phyloP scores from a whole-genome alignment of 2,888 invertebrate genomes.

The Eupithecia exiguata region DNA sequence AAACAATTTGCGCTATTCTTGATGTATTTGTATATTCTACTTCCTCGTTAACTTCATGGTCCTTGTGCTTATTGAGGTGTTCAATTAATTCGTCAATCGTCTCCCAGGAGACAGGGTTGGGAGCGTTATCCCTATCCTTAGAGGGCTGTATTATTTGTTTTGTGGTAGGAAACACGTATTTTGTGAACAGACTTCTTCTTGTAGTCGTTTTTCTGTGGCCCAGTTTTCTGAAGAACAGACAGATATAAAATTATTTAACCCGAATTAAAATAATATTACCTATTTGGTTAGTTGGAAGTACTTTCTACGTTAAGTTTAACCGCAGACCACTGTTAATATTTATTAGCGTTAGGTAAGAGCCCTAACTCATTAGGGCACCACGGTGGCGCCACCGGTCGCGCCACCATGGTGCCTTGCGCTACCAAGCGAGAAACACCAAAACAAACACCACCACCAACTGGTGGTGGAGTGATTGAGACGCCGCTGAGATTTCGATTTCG shows the following conservation, averaged over 20 bases:
- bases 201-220: slow-evolving; percentile 2
- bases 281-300: no score
- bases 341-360: no score
- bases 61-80: slow-evolving; percentile 49
- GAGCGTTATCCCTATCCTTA: slow-evolving; percentile 16
- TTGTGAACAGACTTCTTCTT: slow-evolving; percentile 25
- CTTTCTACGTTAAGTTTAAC: no score
- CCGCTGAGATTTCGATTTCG: no score
- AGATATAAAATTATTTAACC: neutral
- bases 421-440: no score
- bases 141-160: slow-evolving; percentile 13
- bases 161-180: slow-evolving; percentile 39
- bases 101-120: slow-evolving; percentile 46
- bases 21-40: slow-evolving; percentile 11
- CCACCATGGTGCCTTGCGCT: no score
- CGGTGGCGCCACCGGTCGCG: no score
- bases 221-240: neutral
- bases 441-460: no score
- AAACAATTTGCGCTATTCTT: slow-evolving; percentile 48
- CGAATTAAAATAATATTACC: no score
- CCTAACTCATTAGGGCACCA: no score
- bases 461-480: no score
- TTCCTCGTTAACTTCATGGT: slow-evolving; percentile 9
- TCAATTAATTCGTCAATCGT: slow-evolving; percentile 55
- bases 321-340: no score